Evolutionary conservation across 2,113 vertebrate species (phyloP).

Genomic region (Turnix velox): DNA sequence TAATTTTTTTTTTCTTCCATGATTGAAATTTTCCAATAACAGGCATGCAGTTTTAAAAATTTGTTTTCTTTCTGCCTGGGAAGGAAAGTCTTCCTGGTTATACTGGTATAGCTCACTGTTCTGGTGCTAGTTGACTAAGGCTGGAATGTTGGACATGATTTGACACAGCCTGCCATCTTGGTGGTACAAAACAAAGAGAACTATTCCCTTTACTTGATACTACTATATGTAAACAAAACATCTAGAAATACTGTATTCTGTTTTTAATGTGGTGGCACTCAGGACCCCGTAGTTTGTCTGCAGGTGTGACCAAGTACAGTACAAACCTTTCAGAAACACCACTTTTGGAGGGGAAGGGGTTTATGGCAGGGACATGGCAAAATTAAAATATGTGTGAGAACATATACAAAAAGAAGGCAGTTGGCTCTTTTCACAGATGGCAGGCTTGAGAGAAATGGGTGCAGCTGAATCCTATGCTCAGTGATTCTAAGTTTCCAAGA

Average conservation of each 20-base stretch:
- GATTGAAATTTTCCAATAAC: not conserved
- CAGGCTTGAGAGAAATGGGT: not conserved
- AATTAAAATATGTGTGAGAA: not conserved
- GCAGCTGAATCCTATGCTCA: not conserved
- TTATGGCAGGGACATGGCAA: not conserved
- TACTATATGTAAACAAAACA: not conserved
- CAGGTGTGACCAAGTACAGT: not conserved
- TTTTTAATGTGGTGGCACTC: not conserved
- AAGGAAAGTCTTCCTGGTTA: not conserved
- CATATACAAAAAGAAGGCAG: not conserved
- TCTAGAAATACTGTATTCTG: not conserved
- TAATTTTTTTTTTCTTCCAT: not conserved
- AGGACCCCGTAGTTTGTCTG: not conserved
- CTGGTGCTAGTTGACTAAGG: not conserved
- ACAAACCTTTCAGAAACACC: not conserved
- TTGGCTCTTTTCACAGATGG: not conserved
- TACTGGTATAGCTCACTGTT: not conserved
- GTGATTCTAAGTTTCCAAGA: not conserved
- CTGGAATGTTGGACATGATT: not conserved
- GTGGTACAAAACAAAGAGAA: not conserved
- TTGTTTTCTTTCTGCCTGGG: not conserved
- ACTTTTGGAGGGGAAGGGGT: not conserved
- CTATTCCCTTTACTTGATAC: not conserved
- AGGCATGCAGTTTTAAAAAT: not conserved
- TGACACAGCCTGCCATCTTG: not conserved